Evolutionary conservation across 1,140 invertebrate genomes (phyloP), one percentile per base, ranked within the genome.

Genomic region (Spodoptera frugiperda): DNA sequence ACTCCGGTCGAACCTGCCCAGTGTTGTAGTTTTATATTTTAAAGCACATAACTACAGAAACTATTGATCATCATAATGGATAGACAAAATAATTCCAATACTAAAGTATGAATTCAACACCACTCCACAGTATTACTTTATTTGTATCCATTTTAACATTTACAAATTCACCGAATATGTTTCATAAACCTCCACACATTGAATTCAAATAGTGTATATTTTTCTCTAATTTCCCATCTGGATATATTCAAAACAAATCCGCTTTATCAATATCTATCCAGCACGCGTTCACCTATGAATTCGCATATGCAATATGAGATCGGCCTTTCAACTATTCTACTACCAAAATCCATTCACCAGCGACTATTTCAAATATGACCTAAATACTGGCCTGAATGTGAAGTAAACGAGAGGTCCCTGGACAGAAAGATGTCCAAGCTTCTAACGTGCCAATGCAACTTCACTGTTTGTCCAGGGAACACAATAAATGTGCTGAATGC

Each of bases 301-400:
- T 44, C 30, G 33, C 51, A 33, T 33, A 25, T 61, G 71, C 51
- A 57, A 72, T 73, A 61, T 61, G 54, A 55, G 55, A 44, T 53
- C 51, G 54, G 17, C 14, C 71, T 55, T 48, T 48, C 71, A 59
- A 55, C 49, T 53, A 55, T 51, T 49, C 19, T 68, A 57, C 49
- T 17, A 77, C 73, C 68, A 78, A 78, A 72, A 70, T 17, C 68
- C 68, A 72, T 78, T 78, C 68, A 65, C 49, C 61, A 5, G 39
- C 51, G 76, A 65, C 68, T 61, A 72, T 73, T 78, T 73, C 76
- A 73, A 78, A 78, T 72, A 78, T 73, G 76, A 73, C 76, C 76
- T 49, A 65, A 78, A 78, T 78, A 73, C 76, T 61, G 46, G 71
- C 48, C 57, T 15, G 39, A 75, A 70, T 61, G 17, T 70, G 53